A percentile compares a stretch with the other conserved stretches of the same genome.
Evolutionary conservation across 2,888 invertebrate genomes (phyloP).

Genomic region (Caprella mutica): DNA sequence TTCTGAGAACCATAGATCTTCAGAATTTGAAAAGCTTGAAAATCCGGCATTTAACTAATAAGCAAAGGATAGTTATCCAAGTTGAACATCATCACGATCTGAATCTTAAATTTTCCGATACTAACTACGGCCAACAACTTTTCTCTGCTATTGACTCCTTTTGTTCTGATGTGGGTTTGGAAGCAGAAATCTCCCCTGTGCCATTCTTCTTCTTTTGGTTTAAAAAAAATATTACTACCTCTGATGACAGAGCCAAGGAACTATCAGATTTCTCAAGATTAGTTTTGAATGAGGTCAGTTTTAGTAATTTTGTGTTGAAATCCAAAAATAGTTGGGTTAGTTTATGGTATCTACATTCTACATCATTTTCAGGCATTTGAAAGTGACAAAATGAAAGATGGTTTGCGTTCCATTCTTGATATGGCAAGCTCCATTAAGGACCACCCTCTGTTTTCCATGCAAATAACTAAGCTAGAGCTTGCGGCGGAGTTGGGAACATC

Average conservation of each 20-base stretch:
- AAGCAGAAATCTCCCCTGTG: conserved; percentile 30
- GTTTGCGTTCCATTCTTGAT: too few relatives aligned
- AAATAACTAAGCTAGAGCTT: conserved; percentile 49
- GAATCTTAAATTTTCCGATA: conserved; percentile 45
- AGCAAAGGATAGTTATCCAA: conserved; percentile 42
- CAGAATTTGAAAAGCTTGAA: conserved; percentile 35
- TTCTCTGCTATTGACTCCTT: conserved; percentile 41
- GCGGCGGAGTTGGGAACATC: conserved; percentile 50
- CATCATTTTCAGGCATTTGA: too few relatives aligned
- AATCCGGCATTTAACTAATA: conserved; percentile 41
- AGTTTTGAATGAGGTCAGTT: conserved; percentile 48
- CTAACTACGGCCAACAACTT: conserved; percentile 42
- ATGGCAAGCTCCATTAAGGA: too few relatives aligned
- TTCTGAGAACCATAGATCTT: conserved; percentile 45
- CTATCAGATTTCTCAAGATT: conserved; percentile 48
- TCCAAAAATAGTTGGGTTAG: too few relatives aligned
- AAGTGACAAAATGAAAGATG: too few relatives aligned
- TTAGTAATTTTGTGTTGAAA: too few relatives aligned
- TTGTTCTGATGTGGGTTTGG: conserved; percentile 37
- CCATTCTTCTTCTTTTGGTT: conserved; percentile 14
- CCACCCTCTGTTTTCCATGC: conserved; percentile 41
- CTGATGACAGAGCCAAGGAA: conserved; percentile 43
- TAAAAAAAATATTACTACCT: conserved; percentile 42
- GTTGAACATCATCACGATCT: conserved; percentile 47
- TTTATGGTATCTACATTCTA: too few relatives aligned